Base-by-base conservation (phyloP, 2,113 vertebrate species). In the Tyto alba region DNA sequence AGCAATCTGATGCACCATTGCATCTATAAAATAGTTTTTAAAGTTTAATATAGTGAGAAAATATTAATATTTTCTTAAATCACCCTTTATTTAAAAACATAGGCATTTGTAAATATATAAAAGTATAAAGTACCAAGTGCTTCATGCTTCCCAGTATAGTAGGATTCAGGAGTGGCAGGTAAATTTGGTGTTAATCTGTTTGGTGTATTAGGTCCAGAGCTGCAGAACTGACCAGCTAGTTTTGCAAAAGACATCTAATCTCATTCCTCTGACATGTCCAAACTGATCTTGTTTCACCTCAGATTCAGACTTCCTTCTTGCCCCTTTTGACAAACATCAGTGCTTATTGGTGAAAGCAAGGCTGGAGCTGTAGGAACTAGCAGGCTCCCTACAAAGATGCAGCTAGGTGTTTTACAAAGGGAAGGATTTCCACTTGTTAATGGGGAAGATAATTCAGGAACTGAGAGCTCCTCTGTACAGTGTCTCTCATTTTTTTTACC, bases 1-100 rank as follows among this genome's bases (percentile, higher is more conserved):
- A 59, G 47, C 32, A 81, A 78, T 47, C 9, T 5, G 5, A 89
- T 11, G 4, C 14, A 86, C 5, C 6, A 4, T n/a, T 48, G 18
- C 16, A 75, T 40, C 16, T 79, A 26, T 13, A 69, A 55, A 93
- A 82, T 19, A 57, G 2, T 67, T 76, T 55, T 13, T 4, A 5
- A 66, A 79, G 6, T 53, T 16, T 52, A 38, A 85, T 25, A 77
- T 4, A 90, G 17, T 20, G 18, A 91, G 16, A 89, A 75, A 52
- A 62, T 4, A 16, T 59, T 69, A 81, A 11, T 64, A 1, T 82
- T 90, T 85, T 89, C 36, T 83, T 74, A 86, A 95, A 90, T 1
- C 26, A 80, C 30, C 50, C 67, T 96, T 95, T 95, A 95, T 95
- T 95, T 59, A 74, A 95, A 92, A 96, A 72, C 10, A 67, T 57